phyloP scores from a whole-genome alignment of 2,113 vertebrate genomes.

The Rhagologus leucostigma region DNA sequence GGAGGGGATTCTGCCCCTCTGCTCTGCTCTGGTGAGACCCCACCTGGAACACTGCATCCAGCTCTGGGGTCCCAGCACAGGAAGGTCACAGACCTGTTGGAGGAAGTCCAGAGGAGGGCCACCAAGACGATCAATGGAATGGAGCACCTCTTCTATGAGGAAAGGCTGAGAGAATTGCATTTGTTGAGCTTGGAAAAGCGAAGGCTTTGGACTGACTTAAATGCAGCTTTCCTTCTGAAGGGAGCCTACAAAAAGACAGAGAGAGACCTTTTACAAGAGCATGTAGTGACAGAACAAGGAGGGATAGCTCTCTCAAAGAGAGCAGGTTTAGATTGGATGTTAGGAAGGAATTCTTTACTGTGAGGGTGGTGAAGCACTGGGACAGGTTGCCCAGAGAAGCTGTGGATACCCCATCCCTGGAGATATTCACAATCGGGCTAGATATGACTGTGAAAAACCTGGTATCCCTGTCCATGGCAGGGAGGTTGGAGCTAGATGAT shows the following conservation, averaged over 20 bases:
- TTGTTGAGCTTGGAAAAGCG: not conserved
- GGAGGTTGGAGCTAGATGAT: not conserved
- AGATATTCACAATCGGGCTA: not conserved
- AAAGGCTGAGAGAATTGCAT: not conserved
- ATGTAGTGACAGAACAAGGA: not conserved
- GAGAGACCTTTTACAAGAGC: not conserved
- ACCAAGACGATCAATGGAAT: rapidly evolving
- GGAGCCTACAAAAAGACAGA: not conserved
- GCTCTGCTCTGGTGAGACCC: not conserved
- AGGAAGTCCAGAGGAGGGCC: rapidly evolving
- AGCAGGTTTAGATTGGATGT: not conserved
- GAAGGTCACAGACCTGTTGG: rapidly evolving
- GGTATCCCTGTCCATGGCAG: not conserved
- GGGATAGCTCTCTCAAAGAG: not conserved
- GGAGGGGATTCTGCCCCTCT: not conserved
- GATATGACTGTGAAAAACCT: not conserved
- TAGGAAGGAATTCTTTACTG: not conserved
- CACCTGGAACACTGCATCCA: not conserved
- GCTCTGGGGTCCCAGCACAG: not conserved
- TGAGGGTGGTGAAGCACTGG: not conserved
- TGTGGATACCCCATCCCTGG: not conserved
- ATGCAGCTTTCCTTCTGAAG: not conserved
- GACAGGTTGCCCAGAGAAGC: not conserved
- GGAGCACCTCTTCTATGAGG: not conserved
- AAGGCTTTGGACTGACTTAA: not conserved